A percentile compares a stretch with the other conserved stretches of the same genome.
Conservation (phyloP, 2,888 invertebrate genomes). For the Tachina grossa region DNA sequence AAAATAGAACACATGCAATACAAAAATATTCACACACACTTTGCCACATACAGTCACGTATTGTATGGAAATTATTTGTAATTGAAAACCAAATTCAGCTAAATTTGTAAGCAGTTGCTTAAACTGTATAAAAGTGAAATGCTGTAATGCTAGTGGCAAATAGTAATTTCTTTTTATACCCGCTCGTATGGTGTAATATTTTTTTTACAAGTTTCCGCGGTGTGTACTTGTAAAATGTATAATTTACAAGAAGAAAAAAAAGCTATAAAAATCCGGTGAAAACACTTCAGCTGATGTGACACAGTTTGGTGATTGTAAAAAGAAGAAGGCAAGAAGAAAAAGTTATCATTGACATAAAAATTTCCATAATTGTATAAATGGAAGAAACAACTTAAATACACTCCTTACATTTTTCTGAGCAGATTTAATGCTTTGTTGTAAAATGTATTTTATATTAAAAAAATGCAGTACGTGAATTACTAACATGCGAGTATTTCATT, state of each 20-base stretch:
- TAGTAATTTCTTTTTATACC: slow-evolving; percentile 1
- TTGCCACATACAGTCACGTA: background rate
- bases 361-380: slow-evolving; percentile 30
- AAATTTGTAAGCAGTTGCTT: slow-evolving; percentile 31
- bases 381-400: slow-evolving; percentile 25
- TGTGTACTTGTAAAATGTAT: background rate
- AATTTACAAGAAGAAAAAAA: background rate
- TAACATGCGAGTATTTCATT: background rate
- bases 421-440: background rate
- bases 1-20: slow-evolving; percentile 13
- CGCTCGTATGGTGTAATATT: background rate
- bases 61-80: slow-evolving; percentile 22
- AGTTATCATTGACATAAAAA: slow-evolving; percentile 70
- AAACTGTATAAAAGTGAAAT: slow-evolving; percentile 4
- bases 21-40: background rate
- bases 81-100: slow-evolving; percentile 37
- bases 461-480: background rate
- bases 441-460: background rate
- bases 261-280: background rate
- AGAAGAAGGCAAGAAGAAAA: slow-evolving; percentile 34
- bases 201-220: background rate
- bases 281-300: slow-evolving; percentile 34
- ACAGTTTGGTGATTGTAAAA: slow-evolving; percentile 37
- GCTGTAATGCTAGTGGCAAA: background rate
- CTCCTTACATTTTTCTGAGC: background rate